Base-by-base conservation (phyloP, 2,797 vertebrate genomes). In the Mallotus villosus region DNA sequence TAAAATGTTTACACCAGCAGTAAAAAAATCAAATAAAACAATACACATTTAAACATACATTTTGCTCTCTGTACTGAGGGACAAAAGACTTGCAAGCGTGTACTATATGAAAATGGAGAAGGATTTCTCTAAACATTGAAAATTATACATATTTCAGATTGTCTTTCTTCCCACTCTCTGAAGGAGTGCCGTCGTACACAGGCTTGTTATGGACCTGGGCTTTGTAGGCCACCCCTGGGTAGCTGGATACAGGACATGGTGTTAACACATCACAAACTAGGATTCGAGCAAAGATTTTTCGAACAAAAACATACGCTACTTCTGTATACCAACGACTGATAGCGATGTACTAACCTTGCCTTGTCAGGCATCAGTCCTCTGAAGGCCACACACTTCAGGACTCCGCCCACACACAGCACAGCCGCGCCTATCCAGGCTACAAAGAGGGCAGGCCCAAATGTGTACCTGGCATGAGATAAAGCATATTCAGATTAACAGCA, bases 391-490 rank as follows among this genome's bases (percentile, higher is more conserved):
- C 95, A 95, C 92, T 95, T 95, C 86, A 97, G 84, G 77, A 96
- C 81, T 2, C 97, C 96, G 37, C 93, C 96, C 25, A 96, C 72
- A 0, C 97, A n/a, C 24, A 96, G 85, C 85, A 97, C 71, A 27
- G 93, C 94, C 0, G 94, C 95, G 0, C 93, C 94, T 0, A 97
- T 92, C 97, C 96, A 97, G 70, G 91, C 95, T 0, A 97, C 91
- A 0, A 97, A 97, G 70, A 97, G 92, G 0, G 95, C 96, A 0
- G 96, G 87, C 9, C 97, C 97, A 29, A 97, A 97, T 0, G 96
- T 97, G 86, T 96, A 98, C 85, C 97, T 98, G 83, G 24, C 75
- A 72, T 27, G 19, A 77, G 24, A 66, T 24, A 72, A 55, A 78
- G 3, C 9, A 27, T 25, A 69, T 32, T 32, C 17, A 46, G 49